Base-by-base conservation (phyloP, 2,797 vertebrate genomes). In the Parauchenoglanis ngamensis region DNA sequence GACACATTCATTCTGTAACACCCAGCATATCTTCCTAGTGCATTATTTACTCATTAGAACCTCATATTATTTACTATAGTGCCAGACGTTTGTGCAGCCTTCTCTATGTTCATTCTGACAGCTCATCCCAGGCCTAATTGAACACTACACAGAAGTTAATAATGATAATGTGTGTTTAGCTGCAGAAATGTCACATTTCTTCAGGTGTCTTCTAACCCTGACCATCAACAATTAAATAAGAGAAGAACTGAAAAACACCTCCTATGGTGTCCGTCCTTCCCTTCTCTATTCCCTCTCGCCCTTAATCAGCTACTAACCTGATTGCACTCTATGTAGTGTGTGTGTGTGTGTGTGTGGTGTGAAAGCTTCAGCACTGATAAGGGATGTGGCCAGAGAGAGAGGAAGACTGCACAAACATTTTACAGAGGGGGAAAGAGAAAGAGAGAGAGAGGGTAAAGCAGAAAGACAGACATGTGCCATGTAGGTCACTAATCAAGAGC, bases 231-330 rank as follows among this genome's bases (percentile, higher is more conserved):
- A 95, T 95, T 94, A 94, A 94, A 95, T 95, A 92, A 94, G 91
- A 92, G 92, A 52, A 91, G 63, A 82, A 65, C n/a, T 86, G 75
- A 80, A 76, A 31, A 86, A 63, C 54, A 86, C 23, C 56, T 40
- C 21, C 17, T 63, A 73, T 28, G 8, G 19, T 70, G 23, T 25
- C 57, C 4, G 6, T 81, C 49, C 21, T 84, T 94, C 92, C 90
- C 90, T 90, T 54, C 91, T 91, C 91, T 81, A 79, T 91, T 91
- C 91, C 92, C 92, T 94, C 94, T 93, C 92, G 90, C 91, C 90
- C 94, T 93, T 94, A 95, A 95, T 95, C 95, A 95, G 92, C 92
- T 92, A 89, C 92, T 92, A 91, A 93, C 91, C 91, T 94, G 93
- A 94, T 94, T 94, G 92, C 91, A 86, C 91, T 91, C 91, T 72